phyloP scores from a whole-genome alignment of 2,888 invertebrate species.

The Brachylomia viminalis region DNA sequence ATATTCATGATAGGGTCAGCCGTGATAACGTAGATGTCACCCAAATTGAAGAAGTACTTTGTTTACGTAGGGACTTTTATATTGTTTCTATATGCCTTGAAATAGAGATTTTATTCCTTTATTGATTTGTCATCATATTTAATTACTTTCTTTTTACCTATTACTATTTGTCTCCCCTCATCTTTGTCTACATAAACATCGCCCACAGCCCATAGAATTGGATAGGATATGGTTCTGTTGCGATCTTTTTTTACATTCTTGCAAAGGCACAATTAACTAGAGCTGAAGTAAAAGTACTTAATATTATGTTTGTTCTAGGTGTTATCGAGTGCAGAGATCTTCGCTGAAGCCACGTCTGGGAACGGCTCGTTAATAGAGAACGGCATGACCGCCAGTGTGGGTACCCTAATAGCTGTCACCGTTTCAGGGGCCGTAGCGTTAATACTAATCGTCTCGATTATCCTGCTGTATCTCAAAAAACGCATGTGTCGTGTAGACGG shows the following conservation, averaged over 20 bases:
- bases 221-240: too few relatives aligned
- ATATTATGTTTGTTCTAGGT: conserved; percentile 70
- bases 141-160: not conserved
- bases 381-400: conserved; percentile 71
- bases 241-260: not conserved
- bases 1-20: conserved; percentile 84
- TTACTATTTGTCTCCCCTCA: not conserved
- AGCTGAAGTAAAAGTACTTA: not conserved
- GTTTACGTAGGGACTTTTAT: conserved; percentile 45
- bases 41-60: conserved; percentile 68
- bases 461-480: conserved; percentile 81
- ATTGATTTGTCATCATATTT: not conserved
- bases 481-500: conserved; percentile 83
- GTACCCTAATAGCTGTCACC: conserved; percentile 75
- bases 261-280: not conserved
- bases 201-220: not conserved
- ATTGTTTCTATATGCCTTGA: conserved; percentile 23
- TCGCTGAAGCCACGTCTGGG: conserved; percentile 75
- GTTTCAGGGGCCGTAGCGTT: conserved; percentile 80
- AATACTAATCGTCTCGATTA: conserved; percentile 73
- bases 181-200: not conserved
- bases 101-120: not conserved
- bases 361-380: conserved; percentile 72
- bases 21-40: conserved; percentile 78
- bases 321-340: conserved; percentile 74